Conservation (phyloP, 2,113 vertebrate species). For the Megalops atlanticus region DNA sequence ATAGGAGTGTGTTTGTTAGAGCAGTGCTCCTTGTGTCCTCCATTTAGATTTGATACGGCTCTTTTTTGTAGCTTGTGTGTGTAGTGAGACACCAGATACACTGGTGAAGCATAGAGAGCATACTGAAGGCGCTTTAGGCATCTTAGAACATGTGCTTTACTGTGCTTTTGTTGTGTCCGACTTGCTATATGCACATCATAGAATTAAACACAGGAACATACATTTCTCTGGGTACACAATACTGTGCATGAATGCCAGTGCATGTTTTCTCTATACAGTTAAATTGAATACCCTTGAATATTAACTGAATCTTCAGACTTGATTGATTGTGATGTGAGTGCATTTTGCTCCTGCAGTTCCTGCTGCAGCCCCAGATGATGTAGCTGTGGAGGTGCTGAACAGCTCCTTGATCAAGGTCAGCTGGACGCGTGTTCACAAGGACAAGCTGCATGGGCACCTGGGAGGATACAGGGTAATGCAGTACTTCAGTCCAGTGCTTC, state of each 20-base stretch:
- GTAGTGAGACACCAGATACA: not conserved
- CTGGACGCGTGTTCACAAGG: conserved; percentile 85
- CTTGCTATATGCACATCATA: not conserved
- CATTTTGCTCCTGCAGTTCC: conserved; percentile 72
- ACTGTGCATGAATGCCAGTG: not conserved
- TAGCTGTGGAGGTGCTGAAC: conserved; percentile 82
- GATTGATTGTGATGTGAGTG: not conserved
- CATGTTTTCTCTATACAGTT: not conserved
- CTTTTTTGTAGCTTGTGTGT: not conserved
- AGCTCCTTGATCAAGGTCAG: conserved; percentile 81
- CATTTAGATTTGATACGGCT: not conserved
- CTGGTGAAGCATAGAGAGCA: not conserved
- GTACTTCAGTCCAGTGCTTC: conserved; percentile 51
- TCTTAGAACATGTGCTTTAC: not conserved
- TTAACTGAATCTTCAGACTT: not conserved
- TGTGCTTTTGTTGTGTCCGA: too few species aligned
- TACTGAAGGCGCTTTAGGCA: not conserved
- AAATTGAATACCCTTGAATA: not conserved
- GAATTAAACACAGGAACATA: not conserved
- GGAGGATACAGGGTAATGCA: conserved; percentile 89
- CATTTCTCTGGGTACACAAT: not conserved
- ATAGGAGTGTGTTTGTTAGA: not conserved
- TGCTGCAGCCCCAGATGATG: conserved; percentile 80
- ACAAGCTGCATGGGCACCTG: conserved; percentile 88
- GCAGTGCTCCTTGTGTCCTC: not conserved